Evolutionary conservation across 2,888 invertebrate genomes (phyloP).

Genomic region (Drosophila kambysellisi): DNA sequence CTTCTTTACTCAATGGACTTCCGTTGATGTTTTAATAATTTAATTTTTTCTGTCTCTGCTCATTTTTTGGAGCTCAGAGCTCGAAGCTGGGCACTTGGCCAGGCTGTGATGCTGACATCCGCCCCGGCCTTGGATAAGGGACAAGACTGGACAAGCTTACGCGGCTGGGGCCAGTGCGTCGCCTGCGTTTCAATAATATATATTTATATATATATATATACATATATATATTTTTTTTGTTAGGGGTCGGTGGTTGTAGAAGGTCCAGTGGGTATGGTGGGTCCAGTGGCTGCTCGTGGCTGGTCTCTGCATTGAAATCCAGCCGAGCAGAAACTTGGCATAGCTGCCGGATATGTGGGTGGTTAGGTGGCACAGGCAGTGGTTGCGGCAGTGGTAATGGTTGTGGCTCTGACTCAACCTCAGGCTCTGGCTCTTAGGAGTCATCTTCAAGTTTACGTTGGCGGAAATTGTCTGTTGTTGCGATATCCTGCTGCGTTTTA

Average conservation of each 20-base stretch:
- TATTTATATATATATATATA: not conserved
- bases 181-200: constrained; percentile 7
- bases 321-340: constrained; percentile 77
- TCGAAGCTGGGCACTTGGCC: constrained; percentile 9
- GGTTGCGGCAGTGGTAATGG: constrained; percentile 6
- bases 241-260: constrained; percentile 6
- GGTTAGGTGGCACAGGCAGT: constrained; percentile 10
- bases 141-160: constrained; percentile 45
- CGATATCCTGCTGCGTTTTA: constrained; percentile 83
- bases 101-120: constrained; percentile 17
- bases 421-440: constrained; percentile 25
- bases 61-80: not conserved
- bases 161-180: constrained; percentile 40
- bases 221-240: not conserved
- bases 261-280: not conserved
- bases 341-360: constrained; percentile 65
- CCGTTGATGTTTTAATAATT: constrained; percentile 79
- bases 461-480: constrained; percentile 83
- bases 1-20: constrained; percentile 69
- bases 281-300: constrained; percentile 3
- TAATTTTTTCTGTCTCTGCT: constrained; percentile 55
- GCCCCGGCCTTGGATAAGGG: constrained; percentile 6
- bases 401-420: constrained; percentile 8
- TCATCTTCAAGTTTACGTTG: constrained; percentile 79
- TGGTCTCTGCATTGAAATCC: constrained; percentile 68